Base-by-base conservation (phyloP, 2,888 invertebrate species). In the Phyto melanocephala region DNA sequence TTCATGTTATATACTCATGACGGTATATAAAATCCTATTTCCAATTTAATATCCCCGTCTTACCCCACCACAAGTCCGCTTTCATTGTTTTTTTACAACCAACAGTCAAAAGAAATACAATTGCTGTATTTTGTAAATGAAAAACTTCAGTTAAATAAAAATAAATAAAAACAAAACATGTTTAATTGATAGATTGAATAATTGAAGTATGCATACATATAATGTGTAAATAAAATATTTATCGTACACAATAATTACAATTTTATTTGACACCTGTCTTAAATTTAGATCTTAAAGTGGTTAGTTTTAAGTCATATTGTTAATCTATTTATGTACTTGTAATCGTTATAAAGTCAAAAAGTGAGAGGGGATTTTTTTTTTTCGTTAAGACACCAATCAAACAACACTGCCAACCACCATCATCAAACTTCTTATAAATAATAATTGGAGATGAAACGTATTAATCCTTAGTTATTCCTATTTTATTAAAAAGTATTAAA, bases 231-330 rank as follows among this genome's bases (percentile, higher is more conserved):
- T 11, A 56, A 75, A 68, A 37, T 50, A 58, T 10, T 22, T 76
- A 76, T 58, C 71, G 13, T 58, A 65, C 28, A 20, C 28, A 67
- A 70, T 70, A 78, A 37, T n/a, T 78, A 47, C 35, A 42, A 52
- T 33, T 52, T 13, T 10, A n/a, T n/a, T n/a, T n/a, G n/a, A n/a
- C n/a, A n/a, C n/a, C n/a, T n/a, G n/a, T n/a, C n/a, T n/a, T n/a
- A n/a, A n/a, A n/a, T n/a, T n/a, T n/a, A n/a, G n/a, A n/a, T n/a
- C 42, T 54, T 60, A 13, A 72, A 67, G 77, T 79, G 82, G 75
- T 75, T 82, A 82, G 82, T 82, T 76, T 82, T 82, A 82, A 82
- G 79, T 62, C 45, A 71, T 75, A 79, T 71, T 82, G 42, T 82
- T 75, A 78, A 79, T 65, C 54, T 60, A 54, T 65, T 33, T 54